Percentiles rank a stretch among this genome's conserved stretches.
Conservation (phyloP, 2,797 vertebrate species). For the Lerista edwardsae region DNA sequence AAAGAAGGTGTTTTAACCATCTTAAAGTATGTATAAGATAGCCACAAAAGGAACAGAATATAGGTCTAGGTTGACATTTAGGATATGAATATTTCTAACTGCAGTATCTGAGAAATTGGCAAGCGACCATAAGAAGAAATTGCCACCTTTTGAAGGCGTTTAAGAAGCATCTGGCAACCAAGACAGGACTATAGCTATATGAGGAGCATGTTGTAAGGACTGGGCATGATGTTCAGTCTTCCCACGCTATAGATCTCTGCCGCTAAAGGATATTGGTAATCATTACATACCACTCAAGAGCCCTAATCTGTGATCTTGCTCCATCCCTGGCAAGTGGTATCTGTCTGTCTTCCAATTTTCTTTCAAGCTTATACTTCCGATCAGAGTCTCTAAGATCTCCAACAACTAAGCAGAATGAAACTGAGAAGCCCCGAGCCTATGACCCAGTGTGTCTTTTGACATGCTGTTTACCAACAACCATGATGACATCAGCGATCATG, state of each 20-base stretch:
- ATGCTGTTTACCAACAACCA: not conserved
- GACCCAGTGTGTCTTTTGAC: not conserved
- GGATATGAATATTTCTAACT: not conserved
- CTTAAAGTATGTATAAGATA: not conserved
- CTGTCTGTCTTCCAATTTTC: not conserved
- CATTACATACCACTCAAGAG: conserved; percentile 12
- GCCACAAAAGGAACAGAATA: not conserved
- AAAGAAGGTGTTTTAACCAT: not conserved
- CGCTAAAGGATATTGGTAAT: not conserved
- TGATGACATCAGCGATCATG: not conserved
- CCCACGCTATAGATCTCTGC: conserved; percentile 8
- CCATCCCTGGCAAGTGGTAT: not conserved
- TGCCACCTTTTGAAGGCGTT: not conserved
- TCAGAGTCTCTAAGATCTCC: not conserved
- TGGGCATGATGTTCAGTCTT: not conserved
- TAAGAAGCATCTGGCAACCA: conserved; percentile 4
- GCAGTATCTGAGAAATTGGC: not conserved
- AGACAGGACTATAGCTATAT: not conserved
- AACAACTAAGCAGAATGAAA: not conserved
- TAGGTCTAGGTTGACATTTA: not conserved
- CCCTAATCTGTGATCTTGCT: not conserved
- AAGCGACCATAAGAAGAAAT: not conserved
- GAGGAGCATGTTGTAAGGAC: not conserved
- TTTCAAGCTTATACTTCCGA: not conserved
- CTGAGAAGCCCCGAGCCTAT: not conserved